These are phyloP conservation scores for Zingel zingel DNA, from an alignment of 2,113 vertebrate species.

Conservation along the genomic window DNA sequence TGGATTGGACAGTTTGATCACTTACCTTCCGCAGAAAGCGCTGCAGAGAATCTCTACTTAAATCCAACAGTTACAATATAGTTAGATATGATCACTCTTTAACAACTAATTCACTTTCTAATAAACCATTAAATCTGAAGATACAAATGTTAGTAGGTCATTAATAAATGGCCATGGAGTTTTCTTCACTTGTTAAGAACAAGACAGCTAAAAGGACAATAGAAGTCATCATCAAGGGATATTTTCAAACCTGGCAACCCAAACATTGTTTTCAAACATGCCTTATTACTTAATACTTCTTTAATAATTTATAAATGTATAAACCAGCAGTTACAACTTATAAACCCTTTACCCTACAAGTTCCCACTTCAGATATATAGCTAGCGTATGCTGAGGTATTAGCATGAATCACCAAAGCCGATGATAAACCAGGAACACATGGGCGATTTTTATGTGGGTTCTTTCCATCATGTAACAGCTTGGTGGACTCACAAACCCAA, in stretches of 20 bases:
- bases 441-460: slow-evolving; percentile 36
- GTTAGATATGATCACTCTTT: neutral
- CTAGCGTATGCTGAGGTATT: slow-evolving; percentile 2
- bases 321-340: neutral
- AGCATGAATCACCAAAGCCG: slow-evolving; percentile 26
- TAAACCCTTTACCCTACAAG: neutral
- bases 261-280: neutral
- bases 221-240: neutral
- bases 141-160: neutral
- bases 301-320: neutral
- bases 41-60: too few species aligned
- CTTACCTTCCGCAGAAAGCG: too few species aligned
- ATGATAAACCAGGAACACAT: slow-evolving; percentile 35
- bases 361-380: neutral
- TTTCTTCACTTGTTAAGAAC: neutral
- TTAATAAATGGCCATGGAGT: too few species aligned
- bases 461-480: slow-evolving; percentile 34
- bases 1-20: too few species aligned
- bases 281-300: neutral
- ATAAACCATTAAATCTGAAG: neutral
- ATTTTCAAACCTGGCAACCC: slow-evolving; percentile 16
- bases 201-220: neutral
- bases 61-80: neutral
- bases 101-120: neutral
- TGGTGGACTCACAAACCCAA: slow-evolving; percentile 33